A percentile compares a stretch with the other conserved stretches of the same genome.
These are phyloP conservation scores for Cephonodes hylas DNA, from an alignment of 2,888 invertebrate species.

Conservation along the genomic window DNA sequence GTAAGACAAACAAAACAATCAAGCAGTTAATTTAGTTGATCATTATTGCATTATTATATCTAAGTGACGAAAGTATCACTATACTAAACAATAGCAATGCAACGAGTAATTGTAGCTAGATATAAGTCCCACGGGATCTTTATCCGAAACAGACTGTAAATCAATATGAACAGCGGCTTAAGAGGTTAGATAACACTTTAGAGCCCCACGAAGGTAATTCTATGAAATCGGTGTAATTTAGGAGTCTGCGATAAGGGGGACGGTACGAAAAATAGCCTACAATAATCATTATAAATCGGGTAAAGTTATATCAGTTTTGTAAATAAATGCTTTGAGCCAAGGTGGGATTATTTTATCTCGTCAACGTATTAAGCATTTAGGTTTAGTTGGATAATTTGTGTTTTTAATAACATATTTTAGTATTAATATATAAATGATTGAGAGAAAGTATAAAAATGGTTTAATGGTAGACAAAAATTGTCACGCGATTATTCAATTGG, in stretches of 20 bases:
- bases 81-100: neutral
- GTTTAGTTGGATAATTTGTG: too few relatives aligned
- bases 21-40: too few relatives aligned
- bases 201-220: slow-evolving; percentile 35
- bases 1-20: too few relatives aligned
- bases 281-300: slow-evolving; percentile 35
- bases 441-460: too few relatives aligned
- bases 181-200: slow-evolving; percentile 32
- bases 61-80: neutral
- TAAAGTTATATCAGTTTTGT: slow-evolving; percentile 16
- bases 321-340: neutral
- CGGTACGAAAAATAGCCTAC: slow-evolving; percentile 28
- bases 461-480: too few relatives aligned
- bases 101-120: neutral
- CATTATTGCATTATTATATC: too few relatives aligned
- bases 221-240: slow-evolving; percentile 35
- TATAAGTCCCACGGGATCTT: slow-evolving; percentile 13
- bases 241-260: slow-evolving; percentile 29
- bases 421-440: too few relatives aligned
- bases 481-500: too few relatives aligned
- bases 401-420: too few relatives aligned
- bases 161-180: slow-evolving; percentile 31
- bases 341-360: neutral
- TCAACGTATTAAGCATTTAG: too few relatives aligned
- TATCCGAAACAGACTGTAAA: slow-evolving; percentile 24